These are phyloP conservation scores for Oceanites oceanicus DNA, from an alignment of 2,113 vertebrate species.

Conservation along the genomic window DNA sequence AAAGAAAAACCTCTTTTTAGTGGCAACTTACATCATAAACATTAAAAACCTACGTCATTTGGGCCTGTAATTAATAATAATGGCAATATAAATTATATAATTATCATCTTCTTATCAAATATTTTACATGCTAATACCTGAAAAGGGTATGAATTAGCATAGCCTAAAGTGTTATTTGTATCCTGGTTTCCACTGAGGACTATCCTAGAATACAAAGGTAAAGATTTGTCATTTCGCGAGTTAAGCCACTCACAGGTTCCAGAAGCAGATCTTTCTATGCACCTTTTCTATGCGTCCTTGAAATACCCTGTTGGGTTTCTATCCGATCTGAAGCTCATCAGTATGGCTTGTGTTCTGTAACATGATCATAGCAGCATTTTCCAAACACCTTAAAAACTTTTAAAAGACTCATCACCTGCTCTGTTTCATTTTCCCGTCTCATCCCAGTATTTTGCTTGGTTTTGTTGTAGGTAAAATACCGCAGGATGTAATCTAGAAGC, in stretches of 20 bases:
- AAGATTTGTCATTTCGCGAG: not conserved
- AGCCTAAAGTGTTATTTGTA: not conserved
- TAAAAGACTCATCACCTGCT: not conserved
- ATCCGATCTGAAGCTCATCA: not conserved
- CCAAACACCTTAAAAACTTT: not conserved
- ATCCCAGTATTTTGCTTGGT: not conserved
- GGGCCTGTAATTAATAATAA: conserved; percentile 10
- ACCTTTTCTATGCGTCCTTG: not conserved
- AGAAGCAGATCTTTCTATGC: not conserved
- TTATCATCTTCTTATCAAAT: not conserved
- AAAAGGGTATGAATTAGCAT: not conserved
- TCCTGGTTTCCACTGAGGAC: not conserved
- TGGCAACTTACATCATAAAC: not conserved
- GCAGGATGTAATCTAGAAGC: not conserved
- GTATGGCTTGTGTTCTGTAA: not conserved
- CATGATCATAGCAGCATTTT: not conserved
- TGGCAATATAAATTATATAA: not conserved
- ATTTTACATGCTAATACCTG: not conserved
- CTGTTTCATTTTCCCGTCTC: not conserved
- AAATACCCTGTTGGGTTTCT: not conserved
- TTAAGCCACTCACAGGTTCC: not conserved
- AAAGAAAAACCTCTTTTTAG: not conserved
- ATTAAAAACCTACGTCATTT: not conserved
- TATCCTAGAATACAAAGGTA: not conserved
- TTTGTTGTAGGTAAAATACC: not conserved